Evolutionary conservation across 2,888 invertebrate genomes (phyloP), one percentile per base, ranked within the genome.

Genomic region (Drosophila fulvimacula): DNA sequence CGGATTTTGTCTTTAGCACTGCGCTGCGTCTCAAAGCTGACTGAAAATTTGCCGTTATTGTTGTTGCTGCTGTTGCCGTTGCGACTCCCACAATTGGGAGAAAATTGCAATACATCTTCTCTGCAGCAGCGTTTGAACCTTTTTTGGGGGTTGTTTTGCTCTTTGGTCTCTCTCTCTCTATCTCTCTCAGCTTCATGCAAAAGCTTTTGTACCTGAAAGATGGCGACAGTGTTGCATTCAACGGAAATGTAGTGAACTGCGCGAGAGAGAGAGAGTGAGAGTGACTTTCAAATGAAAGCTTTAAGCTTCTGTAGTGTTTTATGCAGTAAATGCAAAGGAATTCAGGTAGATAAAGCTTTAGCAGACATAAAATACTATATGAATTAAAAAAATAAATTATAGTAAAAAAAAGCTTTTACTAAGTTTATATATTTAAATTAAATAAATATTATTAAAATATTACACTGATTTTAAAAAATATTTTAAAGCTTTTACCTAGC

Each of bases 1-100:
- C 38, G 36, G 59, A 46, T 30, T 55, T 69, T 67, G 38, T 44
- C 49, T 48, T 32, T 58, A 24, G 3, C 15, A 21, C 38, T 32
- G 38, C 66, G 77, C 70, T 81, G 81, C 74, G 67, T 68, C 67
- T 59, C 49, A 74, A 70, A 81, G 81, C 70, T 72, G 36, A 75
- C 69, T 78, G 70, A 84, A 87, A 87, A 79, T 59, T 72, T 57
- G 15, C 19, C 7, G 34, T 58, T 21, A 21, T 21, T 21, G 42
- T 67, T 56, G 7, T 3, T 9, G 44, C 51, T 58, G 61, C 66
- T 83, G 32, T 56, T 52, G 59, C 66, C 78, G 83, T 83, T 84
- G 56, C 19, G 81, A 79, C 69, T 81, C 58, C 64, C 55, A 65
- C 44, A 53, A 13, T 57, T 24, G 39, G 36, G 30, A 38, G 10